A percentile compares a stretch with the other conserved stretches of the same genome.
Evolutionary conservation across 2,113 vertebrate genomes (phyloP).

Genomic region (Grammomys dolichurus): DNA sequence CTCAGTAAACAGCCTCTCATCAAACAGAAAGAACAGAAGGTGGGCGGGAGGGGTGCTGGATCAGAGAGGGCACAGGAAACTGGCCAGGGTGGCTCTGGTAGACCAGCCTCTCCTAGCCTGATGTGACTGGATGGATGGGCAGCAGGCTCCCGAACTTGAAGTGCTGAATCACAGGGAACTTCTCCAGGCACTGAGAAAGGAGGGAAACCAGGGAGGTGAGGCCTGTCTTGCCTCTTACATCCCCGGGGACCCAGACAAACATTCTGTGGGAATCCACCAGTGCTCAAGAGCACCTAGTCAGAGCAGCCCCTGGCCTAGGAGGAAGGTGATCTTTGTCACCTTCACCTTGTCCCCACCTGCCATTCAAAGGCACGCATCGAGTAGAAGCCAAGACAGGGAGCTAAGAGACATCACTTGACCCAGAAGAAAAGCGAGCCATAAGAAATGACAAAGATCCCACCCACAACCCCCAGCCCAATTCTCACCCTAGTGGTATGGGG

Average conservation of each 20-base stretch:
- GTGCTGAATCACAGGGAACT: constrained; percentile 99
- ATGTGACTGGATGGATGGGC: constrained; percentile 93
- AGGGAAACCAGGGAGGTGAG: constrained; percentile 66
- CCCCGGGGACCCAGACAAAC: not conserved
- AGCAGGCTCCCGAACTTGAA: constrained; percentile 99
- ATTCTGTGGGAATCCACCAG: not conserved
- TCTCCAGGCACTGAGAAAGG: constrained; percentile 95
- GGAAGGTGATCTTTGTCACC: not conserved
- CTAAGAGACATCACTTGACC: not conserved
- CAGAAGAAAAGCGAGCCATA: too few species aligned
- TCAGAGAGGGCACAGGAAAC: not conserved
- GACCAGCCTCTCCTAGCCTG: constrained; percentile 88
- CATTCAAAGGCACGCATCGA: not conserved
- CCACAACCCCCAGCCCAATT: accelerated
- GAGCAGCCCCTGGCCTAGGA: not conserved
- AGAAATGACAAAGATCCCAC: not conserved
- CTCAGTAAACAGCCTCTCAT: constrained; percentile 71
- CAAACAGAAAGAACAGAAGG: constrained; percentile 75
- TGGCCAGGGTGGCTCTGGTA: constrained; percentile 41
- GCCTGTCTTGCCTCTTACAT: not conserved
- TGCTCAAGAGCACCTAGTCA: not conserved
- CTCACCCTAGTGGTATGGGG: not conserved
- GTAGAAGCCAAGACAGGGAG: not conserved
- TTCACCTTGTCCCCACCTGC: not conserved
- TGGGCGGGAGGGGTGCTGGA: constrained; percentile 72